Evolutionary conservation across 2,888 invertebrate genomes (phyloP).

Genomic region (Andrena chrysosceles): DNA sequence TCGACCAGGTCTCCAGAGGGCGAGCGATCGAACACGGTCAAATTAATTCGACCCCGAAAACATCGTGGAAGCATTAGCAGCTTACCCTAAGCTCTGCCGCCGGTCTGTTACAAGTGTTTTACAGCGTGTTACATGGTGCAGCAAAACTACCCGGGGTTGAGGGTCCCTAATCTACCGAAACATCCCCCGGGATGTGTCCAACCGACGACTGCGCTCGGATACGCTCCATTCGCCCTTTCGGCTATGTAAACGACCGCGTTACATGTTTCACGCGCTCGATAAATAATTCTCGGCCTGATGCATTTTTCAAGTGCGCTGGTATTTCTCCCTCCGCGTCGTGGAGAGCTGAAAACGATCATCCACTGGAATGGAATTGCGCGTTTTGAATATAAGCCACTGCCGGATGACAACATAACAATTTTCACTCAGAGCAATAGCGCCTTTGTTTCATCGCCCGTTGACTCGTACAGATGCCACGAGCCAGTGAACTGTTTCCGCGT

Average conservation of each 20-base stretch:
- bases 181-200: conserved; percentile 80
- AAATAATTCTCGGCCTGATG: conserved; percentile 66
- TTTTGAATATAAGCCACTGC: too few relatives aligned
- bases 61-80: conserved; percentile 81
- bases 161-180: conserved; percentile 84
- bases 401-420: too few relatives aligned
- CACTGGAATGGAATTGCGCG: background rate
- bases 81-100: conserved; percentile 79
- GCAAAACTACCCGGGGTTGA: conserved; percentile 71
- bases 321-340: background rate
- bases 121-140: conserved; percentile 81
- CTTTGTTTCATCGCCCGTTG: too few relatives aligned
- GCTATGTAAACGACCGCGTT: conserved; percentile 71
- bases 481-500: too few relatives aligned
- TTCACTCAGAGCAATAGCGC: too few relatives aligned
- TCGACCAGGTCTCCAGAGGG: conserved; percentile 71
- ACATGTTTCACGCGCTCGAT: conserved; percentile 67
- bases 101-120: conserved; percentile 84
- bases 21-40: conserved; percentile 80
- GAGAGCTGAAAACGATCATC: background rate
- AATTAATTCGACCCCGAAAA: conserved; percentile 84
- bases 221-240: conserved; percentile 76
- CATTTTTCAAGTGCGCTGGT: conserved; percentile 60
- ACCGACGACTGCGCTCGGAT: conserved; percentile 74
- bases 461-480: too few relatives aligned